Evolutionary conservation across 2,113 vertebrate genomes (phyloP).

Genomic region (Cynoglossus semilaevis): DNA sequence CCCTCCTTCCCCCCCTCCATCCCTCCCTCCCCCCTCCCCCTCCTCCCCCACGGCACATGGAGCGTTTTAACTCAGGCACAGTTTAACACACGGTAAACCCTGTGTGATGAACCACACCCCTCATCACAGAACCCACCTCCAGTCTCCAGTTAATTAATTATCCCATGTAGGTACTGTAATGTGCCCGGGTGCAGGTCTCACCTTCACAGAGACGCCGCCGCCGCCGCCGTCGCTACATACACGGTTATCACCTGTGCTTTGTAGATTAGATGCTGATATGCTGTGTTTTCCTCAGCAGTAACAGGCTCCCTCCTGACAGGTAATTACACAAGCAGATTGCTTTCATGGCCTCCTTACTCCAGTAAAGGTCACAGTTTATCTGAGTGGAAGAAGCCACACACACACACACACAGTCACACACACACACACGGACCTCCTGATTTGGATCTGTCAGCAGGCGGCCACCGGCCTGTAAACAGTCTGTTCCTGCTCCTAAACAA

Average conservation of each 20-base stretch:
- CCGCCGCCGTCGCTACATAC: too few species aligned
- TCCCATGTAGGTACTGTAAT: neutral
- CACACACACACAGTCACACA: neutral
- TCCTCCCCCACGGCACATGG: slow-evolving; percentile 40
- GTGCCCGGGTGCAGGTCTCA: too few species aligned
- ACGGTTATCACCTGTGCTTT: slow-evolving; percentile 54
- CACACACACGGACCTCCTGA: slow-evolving; percentile 25
- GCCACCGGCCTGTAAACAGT: slow-evolving; percentile 6
- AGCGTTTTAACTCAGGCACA: slow-evolving; percentile 47
- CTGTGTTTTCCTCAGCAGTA: slow-evolving; percentile 64
- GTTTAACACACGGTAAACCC: slow-evolving; percentile 53
- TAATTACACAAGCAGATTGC: slow-evolving; percentile 78
- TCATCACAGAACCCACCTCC: slow-evolving; percentile 1
- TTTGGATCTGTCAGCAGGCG: slow-evolving; percentile 45
- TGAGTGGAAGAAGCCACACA: slow-evolving; percentile 46
- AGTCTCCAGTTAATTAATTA: slow-evolving; percentile 35
- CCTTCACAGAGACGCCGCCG: slow-evolving; percentile 1
- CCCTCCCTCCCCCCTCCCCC: too few species aligned
- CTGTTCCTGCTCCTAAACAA: slow-evolving; percentile 6
- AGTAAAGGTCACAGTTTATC: slow-evolving; percentile 75
- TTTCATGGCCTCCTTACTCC: slow-evolving; percentile 66
- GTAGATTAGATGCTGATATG: slow-evolving; percentile 65
- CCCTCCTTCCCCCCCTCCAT: too few species aligned
- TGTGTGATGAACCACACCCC: slow-evolving; percentile 19
- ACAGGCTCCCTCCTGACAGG: slow-evolving; percentile 74